phyloP scores from a whole-genome alignment of 1,140 invertebrate genomes.

The Tetragonula clypearis region DNA sequence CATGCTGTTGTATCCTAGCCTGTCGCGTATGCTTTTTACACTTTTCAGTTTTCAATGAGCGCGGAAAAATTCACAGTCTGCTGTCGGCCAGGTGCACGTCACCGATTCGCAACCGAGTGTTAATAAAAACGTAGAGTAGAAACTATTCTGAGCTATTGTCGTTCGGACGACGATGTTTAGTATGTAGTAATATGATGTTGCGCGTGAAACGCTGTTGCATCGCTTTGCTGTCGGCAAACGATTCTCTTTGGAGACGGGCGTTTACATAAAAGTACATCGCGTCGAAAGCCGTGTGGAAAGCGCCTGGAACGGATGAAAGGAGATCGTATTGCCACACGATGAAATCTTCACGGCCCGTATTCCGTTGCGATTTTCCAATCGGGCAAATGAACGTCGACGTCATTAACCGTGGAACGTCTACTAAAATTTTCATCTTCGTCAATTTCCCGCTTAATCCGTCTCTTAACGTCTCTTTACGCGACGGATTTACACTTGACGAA shows the following conservation, averaged over 20 bases:
- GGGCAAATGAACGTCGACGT: background rate
- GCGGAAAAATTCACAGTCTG: too few relatives aligned
- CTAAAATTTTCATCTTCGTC: background rate
- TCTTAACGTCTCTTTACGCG: background rate
- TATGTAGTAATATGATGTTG: background rate
- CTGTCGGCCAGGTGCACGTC: too few relatives aligned
- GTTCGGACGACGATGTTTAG: background rate
- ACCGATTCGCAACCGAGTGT: too few relatives aligned
- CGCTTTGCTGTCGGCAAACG: background rate
- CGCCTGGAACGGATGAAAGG: background rate
- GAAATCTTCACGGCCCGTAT: constrained; percentile 1
- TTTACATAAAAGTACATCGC: background rate
- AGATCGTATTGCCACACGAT: background rate
- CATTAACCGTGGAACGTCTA: background rate
- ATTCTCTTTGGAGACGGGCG: background rate
- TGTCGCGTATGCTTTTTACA: too few relatives aligned
- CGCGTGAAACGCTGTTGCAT: background rate
- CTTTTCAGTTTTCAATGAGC: too few relatives aligned
- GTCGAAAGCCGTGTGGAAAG: background rate
- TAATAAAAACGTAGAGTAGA: too few relatives aligned
- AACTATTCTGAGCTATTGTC: too few relatives aligned
- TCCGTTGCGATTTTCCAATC: background rate
- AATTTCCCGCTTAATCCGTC: background rate
- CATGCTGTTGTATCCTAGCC: too few relatives aligned
- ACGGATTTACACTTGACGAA: background rate